Evolutionary conservation across 2,113 vertebrate genomes (phyloP), one percentile per base, ranked within the genome.

Genomic region (Nothoprocta pentlandii): DNA sequence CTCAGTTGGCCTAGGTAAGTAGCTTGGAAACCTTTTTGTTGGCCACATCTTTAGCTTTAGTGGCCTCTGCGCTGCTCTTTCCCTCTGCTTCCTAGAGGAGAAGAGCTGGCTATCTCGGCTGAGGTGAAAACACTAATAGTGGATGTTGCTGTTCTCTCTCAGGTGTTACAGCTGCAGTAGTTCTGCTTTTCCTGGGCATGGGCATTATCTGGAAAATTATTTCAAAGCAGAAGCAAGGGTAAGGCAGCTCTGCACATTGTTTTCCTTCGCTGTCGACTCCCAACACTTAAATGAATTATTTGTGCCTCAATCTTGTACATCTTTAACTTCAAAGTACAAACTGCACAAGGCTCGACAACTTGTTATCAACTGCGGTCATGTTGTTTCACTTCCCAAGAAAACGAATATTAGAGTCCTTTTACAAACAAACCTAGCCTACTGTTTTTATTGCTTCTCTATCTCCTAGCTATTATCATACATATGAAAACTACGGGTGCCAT

Each of bases 141-240:
- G 8, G 0, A 0, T 0, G 2, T 12, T 90, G 28, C 73, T 53
- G 25, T 80, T 53, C 41, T 79, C 70, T 44, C 68, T 21, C 91
- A 97, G 96, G 96, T 66, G 22, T 14, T 0, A 63, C 68, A 21
- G 95, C 89, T 1, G 87, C 87, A 0, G 95, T 15, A 54, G 20
- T 91, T 23, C 78, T 97, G 92, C 81, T 97, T 61, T 81, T 97
- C 70, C 81, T 97, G 58, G 95, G 87, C 16, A 41, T 64, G 5
- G 81, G 78, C 8, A 1, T 95, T 23, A 54, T 7, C 78, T 92
- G 95, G 95, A 97, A 89, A 82, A 77, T 95, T 9, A 47, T 91
- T 77, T 95, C 92, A 34, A 93, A 94, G 81, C 78, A 80, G 87
- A 97, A 96, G 81, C 25, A 94, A 94, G 96, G 96, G 96, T 97